A percentile compares a stretch with the other conserved stretches of the same genome.
Evolutionary conservation across 2,888 invertebrate genomes (phyloP).

Genomic region (Nomada ferruginata): DNA sequence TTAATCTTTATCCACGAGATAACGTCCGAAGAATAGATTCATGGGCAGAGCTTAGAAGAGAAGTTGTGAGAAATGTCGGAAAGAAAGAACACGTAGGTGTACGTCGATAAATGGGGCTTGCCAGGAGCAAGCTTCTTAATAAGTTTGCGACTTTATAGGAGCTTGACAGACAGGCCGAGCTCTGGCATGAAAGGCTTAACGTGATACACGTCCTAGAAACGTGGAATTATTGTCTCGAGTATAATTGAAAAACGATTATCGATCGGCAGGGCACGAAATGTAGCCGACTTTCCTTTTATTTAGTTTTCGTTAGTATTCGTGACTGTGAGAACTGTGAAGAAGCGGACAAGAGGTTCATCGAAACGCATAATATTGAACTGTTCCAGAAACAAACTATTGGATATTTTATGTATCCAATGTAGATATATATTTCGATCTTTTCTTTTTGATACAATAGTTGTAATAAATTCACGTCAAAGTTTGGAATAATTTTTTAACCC

Average conservation of each 20-base stretch:
- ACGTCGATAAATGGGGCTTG: conserved; percentile 23
- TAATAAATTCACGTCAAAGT: not conserved
- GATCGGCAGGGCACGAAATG: not conserved
- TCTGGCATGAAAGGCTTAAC: conserved; percentile 27
- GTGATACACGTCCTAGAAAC: not conserved
- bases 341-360: not conserved
- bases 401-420: not conserved
- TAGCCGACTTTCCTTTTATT: not conserved
- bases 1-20: conserved; percentile 31
- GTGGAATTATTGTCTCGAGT: not conserved
- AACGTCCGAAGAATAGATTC: conserved; percentile 16
- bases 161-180: conserved; percentile 9
- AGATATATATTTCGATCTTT: not conserved
- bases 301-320: not conserved
- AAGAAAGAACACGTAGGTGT: conserved; percentile 14
- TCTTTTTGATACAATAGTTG: not conserved
- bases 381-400: not conserved
- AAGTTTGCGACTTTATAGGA: conserved; percentile 37
- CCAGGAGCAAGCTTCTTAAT: conserved; percentile 35
- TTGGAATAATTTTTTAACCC: not conserved
- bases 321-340: not conserved
- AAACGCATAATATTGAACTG: not conserved
- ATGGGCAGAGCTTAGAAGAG: not conserved
- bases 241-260: conserved; percentile 11
- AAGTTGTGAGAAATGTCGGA: conserved; percentile 10